These are phyloP conservation scores for Glyptemys insculpta DNA, from an alignment of 2,797 vertebrate genomes.

Conservation along the genomic window DNA sequence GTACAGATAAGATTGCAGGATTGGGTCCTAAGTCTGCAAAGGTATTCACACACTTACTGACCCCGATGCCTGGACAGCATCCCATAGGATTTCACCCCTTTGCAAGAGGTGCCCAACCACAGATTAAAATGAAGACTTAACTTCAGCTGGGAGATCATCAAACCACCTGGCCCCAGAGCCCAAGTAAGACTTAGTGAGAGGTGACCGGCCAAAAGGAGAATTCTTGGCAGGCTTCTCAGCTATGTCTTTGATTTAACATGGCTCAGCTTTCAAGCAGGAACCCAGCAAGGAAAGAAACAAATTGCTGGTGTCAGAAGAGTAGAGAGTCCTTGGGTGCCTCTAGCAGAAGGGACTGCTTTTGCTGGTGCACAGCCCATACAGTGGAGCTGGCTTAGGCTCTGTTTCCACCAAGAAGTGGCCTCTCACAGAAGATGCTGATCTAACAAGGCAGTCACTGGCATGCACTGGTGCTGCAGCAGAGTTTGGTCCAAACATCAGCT, in stretches of 20 bases:
- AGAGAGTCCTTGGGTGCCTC: rapidly evolving
- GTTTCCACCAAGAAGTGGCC: no score
- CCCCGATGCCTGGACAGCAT: background rate
- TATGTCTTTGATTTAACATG: no score
- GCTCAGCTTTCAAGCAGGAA: no score
- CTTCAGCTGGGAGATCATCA: background rate
- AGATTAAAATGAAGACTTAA: background rate
- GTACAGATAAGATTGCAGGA: background rate
- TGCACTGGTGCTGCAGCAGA: background rate
- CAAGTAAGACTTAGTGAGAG: no score
- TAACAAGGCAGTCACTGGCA: background rate
- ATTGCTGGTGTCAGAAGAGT: rapidly evolving
- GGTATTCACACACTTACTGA: background rate
- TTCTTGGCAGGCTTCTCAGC: no score
- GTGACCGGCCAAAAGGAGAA: no score
- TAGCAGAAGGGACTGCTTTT: background rate
- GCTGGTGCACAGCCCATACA: no score
- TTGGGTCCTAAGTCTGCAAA: background rate
- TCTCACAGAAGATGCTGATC: no score
- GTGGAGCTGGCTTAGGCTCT: background rate
- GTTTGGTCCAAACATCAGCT: no score
- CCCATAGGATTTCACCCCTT: background rate
- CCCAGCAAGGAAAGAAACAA: no score
- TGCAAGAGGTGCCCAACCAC: background rate
- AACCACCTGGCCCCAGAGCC: background rate